Evolutionary conservation across 2,888 invertebrate species (phyloP), one percentile per base, ranked within the genome.

Genomic region (Pediacus dermestoides): DNA sequence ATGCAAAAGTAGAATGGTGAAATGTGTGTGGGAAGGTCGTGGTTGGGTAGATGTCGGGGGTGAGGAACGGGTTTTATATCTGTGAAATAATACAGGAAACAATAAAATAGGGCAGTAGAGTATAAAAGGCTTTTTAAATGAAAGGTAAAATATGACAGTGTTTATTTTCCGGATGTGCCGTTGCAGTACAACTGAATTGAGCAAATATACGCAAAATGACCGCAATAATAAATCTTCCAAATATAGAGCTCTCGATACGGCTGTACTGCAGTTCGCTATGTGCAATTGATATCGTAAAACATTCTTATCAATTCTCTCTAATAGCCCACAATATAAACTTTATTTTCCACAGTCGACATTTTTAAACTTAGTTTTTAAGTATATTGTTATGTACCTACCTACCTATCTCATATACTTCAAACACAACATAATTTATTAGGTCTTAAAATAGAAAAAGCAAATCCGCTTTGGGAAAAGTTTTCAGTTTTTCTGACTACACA

Each of bases 211-310:
- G 53, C 55, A 52, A 53, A 49, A 53, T 44, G 48, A 44, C 57
- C 48, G 53, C 55, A 57, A 47, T 48, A 45, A 57, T 55, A 57
- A 57, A 58, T 55, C 54, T 52, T 35, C 34, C 39, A 37, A 23
- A 23, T 23, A 46, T 52, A 47, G 46, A 52, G 39, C 42, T 48
- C 47, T 44, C 48, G 51, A 50, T 53, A 47, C 41, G 50, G 45
- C 52, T 48, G 44, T 43, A 31, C 30, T 14, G 16, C 16, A 14
- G 10, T 21, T 32, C 30, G 28, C 27, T 18, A 23, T 34, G 21
- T 18, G 34, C 32, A 35, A 42, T 37, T 42, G 39, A 39, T 36
- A 45, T 41, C 42, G 42, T 18, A 18, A 18, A 18, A n/a, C 21
- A 18, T 18, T 18, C 21, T 18, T 18, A 18, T 18, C 21, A 18